Percentiles rank a stretch among this genome's conserved stretches.
Evolutionary conservation across 2,888 invertebrate genomes (phyloP).

Genomic region (Lissonota sp.): DNA sequence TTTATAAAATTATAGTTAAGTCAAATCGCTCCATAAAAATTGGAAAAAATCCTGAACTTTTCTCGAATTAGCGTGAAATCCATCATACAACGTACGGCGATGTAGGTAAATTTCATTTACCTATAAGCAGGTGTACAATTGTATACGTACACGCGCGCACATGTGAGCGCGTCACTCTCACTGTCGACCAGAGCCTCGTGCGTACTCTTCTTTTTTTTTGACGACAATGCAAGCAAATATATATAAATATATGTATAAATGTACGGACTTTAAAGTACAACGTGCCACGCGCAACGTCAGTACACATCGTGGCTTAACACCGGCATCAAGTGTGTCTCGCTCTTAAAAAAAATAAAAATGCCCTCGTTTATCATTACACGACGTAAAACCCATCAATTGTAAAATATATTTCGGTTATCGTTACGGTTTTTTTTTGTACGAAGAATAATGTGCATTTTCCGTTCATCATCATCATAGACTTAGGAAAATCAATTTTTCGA

Average conservation of each 20-base stretch:
- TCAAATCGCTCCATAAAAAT: too few relatives aligned
- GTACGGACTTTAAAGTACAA: slow-evolving; percentile 69
- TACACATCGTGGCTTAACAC: slow-evolving; percentile 63
- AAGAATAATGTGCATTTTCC: neutral
- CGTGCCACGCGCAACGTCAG: slow-evolving; percentile 70
- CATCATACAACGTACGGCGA: slow-evolving; percentile 20
- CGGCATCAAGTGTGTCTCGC: slow-evolving; percentile 48
- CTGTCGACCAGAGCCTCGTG: slow-evolving; percentile 64
- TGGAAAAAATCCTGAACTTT: too few relatives aligned
- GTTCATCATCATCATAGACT: neutral
- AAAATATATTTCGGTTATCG: neutral
- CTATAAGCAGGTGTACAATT: slow-evolving; percentile 59
- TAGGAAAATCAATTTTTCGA: neutral
- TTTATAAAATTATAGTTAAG: too few relatives aligned
- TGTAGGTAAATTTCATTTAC: slow-evolving; percentile 18
- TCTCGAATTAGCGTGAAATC: neutral
- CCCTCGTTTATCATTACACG: slow-evolving; percentile 17
- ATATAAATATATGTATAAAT: slow-evolving; percentile 10
- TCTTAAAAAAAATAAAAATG: slow-evolving; percentile 20
- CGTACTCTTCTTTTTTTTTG: slow-evolving; percentile 61
- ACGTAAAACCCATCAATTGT: neutral
- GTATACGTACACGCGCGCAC: slow-evolving; percentile 34
- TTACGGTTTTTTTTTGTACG: neutral
- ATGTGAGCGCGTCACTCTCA: slow-evolving; percentile 59
- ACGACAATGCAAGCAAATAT: slow-evolving; percentile 69